Base-by-base conservation (phyloP, 1,140 invertebrate genomes). In the Bombus impatiens region DNA sequence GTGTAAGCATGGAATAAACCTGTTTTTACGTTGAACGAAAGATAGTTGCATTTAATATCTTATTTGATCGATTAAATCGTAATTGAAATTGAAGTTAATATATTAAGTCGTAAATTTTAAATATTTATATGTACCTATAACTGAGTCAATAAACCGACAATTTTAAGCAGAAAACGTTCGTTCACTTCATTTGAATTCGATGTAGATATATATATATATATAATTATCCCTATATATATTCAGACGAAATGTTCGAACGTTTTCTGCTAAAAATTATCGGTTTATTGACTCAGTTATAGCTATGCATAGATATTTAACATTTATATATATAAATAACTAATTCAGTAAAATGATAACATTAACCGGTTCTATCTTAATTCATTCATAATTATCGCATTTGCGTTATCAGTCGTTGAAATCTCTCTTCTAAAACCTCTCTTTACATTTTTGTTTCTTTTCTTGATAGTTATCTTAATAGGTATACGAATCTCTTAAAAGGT, bases 181-280 rank as follows among this genome's bases (percentile, higher is more conserved):
- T 28, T n/a, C 57, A 3, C 28, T 59, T 59, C 1, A 25, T 62
- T 12, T 28, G 57, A 59, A 3, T 28, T 59, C 25, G 25, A 59
- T 12, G 22, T 59, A 59, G 10, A 28, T 59, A 59, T 28, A 57
- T 25, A 57, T 8, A 47, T 5, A 47, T 47, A 18, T 32, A 32
- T 32, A 32, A 32, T 47, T 18, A 47, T 18, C 47, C 4, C 18
- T 22, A 53, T 53, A 53, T 22, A 22, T 53, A 62, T 12, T 62
- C 59, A 28, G 28, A 62, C 2, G 1, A 59, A 59, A 28, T 28
- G 57, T 28, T 59, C 57, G 9, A 59, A 10, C 10, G 3, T 25
- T 13, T 0, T 62, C 3, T 12, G 25, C 1, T n/a, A n/a, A 12
- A 62, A 12, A n/a, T 12, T 8, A 2, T 53, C 5, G 1, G 6